Base-by-base conservation (phyloP, 2,888 invertebrate species). In the Nemurella pictetii region DNA sequence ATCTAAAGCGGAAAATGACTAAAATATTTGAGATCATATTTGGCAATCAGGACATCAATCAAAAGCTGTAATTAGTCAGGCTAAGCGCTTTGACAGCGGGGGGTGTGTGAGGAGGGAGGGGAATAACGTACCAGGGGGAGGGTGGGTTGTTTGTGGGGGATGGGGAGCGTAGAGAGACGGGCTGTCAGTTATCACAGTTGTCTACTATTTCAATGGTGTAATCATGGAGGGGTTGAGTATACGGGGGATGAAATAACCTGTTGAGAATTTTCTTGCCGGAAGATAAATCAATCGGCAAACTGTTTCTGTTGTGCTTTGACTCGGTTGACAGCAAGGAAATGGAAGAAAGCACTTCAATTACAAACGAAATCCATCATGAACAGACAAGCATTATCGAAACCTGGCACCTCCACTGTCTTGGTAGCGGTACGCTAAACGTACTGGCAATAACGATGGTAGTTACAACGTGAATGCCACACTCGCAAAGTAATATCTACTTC, bases 41-140 rank as follows among this genome's bases (percentile, higher is more conserved):
- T 30, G 30, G 28, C 30, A 30, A 30, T 78, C 78, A 29, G 28
- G n/a, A 78, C 78, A 78, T 78, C 78, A 78, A 78, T 78, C 78
- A 78, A 27, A 25, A 5, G 0, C 20, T 30, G 78, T 78, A 78
- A 78, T 78, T 78, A 78, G 78, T 78, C 78, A 29, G n/a, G 27
- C 78, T 78, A 78, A 30, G 78, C 26, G 75, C 7, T 75, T 26
- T 75, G 75, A 75, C 75, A 75, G 75, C 28, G 26, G 27, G 75
- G 27, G 75, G 75, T 26, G 75, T 4, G 26, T 3, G 75, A 26
- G 75, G 75, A 25, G 75, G 75, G 75, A 25, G 75, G 75, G 26
- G 30, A 2, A 30, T 36, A 9, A 36, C n/a, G 30, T n/a, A n/a
- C n/a, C 29, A 78, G 30, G 0, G n/a, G 28, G 78, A 15, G 78